A percentile compares a stretch with the other conserved stretches of the same genome.
These are phyloP conservation scores for Drosophila malerkotliana DNA, from an alignment of 1,140 invertebrate genomes.

Conservation along the genomic window DNA sequence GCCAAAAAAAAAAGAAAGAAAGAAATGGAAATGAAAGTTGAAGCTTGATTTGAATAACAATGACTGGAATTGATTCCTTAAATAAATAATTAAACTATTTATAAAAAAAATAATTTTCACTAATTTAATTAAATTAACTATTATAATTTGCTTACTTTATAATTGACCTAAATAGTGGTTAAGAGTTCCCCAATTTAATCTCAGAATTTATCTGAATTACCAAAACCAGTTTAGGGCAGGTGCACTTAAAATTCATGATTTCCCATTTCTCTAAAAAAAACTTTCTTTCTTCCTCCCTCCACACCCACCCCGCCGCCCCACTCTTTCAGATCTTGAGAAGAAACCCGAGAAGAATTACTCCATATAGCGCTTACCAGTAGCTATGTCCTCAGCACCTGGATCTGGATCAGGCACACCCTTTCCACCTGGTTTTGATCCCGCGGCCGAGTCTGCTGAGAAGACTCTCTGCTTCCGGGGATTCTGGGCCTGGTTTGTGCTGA, in stretches of 20 bases:
- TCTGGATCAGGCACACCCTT: slow-evolving; percentile 8
- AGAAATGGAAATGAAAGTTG: slow-evolving; percentile 1
- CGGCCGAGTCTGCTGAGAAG: slow-evolving; percentile 62
- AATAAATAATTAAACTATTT: neutral
- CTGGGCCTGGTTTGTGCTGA: slow-evolving; percentile 73
- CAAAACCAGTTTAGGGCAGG: neutral
- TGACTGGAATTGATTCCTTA: neutral
- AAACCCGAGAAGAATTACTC: neutral
- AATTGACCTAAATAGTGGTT: neutral
- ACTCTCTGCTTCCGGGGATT: slow-evolving; percentile 72
- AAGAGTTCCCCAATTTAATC: no score
- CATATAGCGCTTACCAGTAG: neutral
- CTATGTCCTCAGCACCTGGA: slow-evolving; percentile 62
- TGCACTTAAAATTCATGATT: neutral
- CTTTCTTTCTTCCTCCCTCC: neutral
- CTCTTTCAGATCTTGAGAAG: neutral
- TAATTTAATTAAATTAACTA: no score
- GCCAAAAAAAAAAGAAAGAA: neutral
- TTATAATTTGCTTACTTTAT: neutral
- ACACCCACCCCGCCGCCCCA: no score
- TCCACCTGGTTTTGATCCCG: slow-evolving; percentile 56
- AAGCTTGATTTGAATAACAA: neutral
- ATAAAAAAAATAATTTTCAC: no score
- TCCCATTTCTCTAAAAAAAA: neutral
- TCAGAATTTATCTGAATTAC: no score